These are phyloP conservation scores for Scartelaos histophorus DNA, from an alignment of 2,113 vertebrate species.

Conservation along the genomic window DNA sequence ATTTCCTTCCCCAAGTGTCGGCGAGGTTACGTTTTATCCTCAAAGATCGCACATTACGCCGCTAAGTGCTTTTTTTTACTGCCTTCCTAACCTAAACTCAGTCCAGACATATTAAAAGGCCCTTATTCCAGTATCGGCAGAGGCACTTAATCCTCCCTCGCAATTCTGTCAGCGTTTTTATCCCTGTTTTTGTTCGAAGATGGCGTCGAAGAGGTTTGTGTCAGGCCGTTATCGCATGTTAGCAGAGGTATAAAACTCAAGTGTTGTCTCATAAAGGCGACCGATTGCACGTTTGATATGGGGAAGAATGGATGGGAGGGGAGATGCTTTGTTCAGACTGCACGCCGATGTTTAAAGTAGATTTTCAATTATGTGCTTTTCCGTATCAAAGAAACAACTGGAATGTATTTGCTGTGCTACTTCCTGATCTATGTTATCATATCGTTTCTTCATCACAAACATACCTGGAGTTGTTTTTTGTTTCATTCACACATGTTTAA, in stretches of 20 bases:
- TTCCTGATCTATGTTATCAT: no score
- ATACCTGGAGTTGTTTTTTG: no score
- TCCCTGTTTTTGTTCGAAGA: constrained; percentile 27
- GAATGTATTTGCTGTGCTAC: no score
- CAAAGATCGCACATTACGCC: constrained; percentile 69
- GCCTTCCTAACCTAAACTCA: constrained; percentile 55
- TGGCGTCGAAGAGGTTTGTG: constrained; percentile 7
- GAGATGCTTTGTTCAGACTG: neutral
- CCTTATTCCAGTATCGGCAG: constrained; percentile 37
- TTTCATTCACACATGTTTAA: no score
- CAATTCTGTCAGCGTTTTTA: constrained; percentile 28
- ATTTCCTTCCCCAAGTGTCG: constrained; percentile 56
- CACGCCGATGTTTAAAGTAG: neutral
- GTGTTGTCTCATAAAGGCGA: constrained; percentile 41
- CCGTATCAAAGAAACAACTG: neutral
- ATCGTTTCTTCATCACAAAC: no score
- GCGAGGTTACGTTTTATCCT: constrained; percentile 73
- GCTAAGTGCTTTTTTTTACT: constrained; percentile 67
- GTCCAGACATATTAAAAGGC: constrained; percentile 60
- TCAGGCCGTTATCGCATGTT: constrained; percentile 34
- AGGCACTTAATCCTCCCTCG: constrained; percentile 27
- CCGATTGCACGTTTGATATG: constrained; percentile 28
- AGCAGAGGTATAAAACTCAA: constrained; percentile 38
- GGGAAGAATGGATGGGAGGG: constrained; percentile 13
- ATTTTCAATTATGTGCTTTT: neutral